Evolutionary conservation across 2,888 invertebrate species (phyloP), one percentile per base, ranked within the genome.

Genomic region (Drosophila birchii): DNA sequence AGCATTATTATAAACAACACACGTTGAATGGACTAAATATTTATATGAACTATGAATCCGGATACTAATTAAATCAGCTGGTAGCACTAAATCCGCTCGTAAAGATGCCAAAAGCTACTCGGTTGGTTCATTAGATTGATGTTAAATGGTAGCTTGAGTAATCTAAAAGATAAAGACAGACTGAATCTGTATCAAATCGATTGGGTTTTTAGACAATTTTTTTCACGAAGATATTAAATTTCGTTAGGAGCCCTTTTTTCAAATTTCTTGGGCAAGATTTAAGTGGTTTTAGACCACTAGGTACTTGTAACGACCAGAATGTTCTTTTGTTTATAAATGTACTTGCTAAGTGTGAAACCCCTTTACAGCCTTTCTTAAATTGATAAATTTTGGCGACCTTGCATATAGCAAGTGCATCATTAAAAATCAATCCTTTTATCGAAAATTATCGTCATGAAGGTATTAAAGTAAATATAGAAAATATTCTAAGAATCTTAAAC

Each of bases 1-100:
- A 70, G 63, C 61, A 47, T 62, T 56, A 38, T 36, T 54, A 77
- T 88, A 82, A 86, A 82, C 62, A 69, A 47, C 62, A 64, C 75
- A 75, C 49, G 49, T 55, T 41, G 60, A 74, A 56, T 63, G 67
- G 43, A 75, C 75, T 78, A n/a, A 20, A 12, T 11, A 16, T 78
- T 29, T 59, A 44, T 57, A 44, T 62, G 29, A 34, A 39, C 54
- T 63, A 76, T 82, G 77, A 78, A 75, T 16, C 8, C 32, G 36
- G 18, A 47, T 26, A 39, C 41, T 74, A 78, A 85, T 82, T 47
- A 68, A 80, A 77, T 68, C 78, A 78, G 12, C 29, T 26, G 49
- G 53, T 18, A 47, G 54, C 71, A 53, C 74, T 53, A 29, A 73
- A 73, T 55, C 44, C 32, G 16, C 29, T 64, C 32, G 39, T 23